These are phyloP conservation scores for Ypsolopha scabrella DNA, from an alignment of 2,888 invertebrate genomes.

Conservation along the genomic window DNA sequence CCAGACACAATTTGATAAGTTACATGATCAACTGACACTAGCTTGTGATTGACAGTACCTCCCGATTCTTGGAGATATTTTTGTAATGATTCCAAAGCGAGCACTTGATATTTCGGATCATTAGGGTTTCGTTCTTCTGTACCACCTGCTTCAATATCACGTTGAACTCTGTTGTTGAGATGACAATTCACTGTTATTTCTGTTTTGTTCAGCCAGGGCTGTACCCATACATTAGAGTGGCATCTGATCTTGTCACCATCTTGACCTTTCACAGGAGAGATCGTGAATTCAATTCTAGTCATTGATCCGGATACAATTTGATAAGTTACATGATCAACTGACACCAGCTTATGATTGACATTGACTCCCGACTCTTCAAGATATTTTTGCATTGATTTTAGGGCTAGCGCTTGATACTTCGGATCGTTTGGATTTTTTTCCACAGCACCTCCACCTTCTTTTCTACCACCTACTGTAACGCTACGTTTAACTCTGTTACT, in stretches of 20 bases:
- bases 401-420: constrained; percentile 14
- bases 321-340: constrained; percentile 32
- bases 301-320: constrained; percentile 58
- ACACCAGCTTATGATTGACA: constrained; percentile 17
- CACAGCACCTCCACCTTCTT: constrained; percentile 11
- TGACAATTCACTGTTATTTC: constrained; percentile 1
- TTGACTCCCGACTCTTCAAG: constrained; percentile 8
- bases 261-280: not conserved
- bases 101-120: constrained; percentile 14
- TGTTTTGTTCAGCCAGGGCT: constrained; percentile 2
- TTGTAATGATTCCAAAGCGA: not conserved
- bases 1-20: constrained; percentile 51
- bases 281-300: constrained; percentile 54
- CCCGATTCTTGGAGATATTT: not conserved
- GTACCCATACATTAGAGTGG: not conserved
- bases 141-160: constrained; percentile 3
- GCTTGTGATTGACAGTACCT: not conserved
- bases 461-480: constrained; percentile 4
- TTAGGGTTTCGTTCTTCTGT: constrained; percentile 13
- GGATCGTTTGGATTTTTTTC: constrained; percentile 16
- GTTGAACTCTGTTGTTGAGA: constrained; percentile 1
- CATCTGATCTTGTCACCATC: not conserved
- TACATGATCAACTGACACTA: constrained; percentile 36
- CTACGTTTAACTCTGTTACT: constrained; percentile 8
- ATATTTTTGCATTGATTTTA: constrained; percentile 19